phyloP scores from a whole-genome alignment of 2,888 invertebrate genomes.

The Anodontia alba region DNA sequence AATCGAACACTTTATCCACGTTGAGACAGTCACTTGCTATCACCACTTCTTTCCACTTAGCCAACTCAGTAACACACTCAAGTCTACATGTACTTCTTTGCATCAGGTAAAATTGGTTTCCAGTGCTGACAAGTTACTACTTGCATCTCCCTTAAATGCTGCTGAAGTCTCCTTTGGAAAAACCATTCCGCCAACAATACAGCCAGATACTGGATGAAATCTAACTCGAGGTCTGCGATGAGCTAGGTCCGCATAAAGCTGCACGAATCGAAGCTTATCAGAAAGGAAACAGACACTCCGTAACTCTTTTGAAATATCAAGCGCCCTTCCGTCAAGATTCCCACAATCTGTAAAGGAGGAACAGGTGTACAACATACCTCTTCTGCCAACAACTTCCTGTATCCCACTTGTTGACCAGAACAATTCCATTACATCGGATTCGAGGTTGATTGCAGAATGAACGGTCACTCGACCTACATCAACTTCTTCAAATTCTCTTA shows the following conservation, averaged over 20 bases:
- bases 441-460: constrained; percentile 41
- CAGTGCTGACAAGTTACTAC: constrained; percentile 34
- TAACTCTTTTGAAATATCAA: constrained; percentile 34
- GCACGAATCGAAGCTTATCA: constrained; percentile 45
- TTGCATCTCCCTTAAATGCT: constrained; percentile 38
- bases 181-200: constrained; percentile 33
- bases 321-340: constrained; percentile 37
- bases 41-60: constrained; percentile 9
- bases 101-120: constrained; percentile 29
- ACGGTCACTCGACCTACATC: constrained; percentile 27
- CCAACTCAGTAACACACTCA: constrained; percentile 30
- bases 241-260: constrained; percentile 49
- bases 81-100: constrained; percentile 36
- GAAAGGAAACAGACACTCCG: constrained; percentile 20
- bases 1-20: constrained; percentile 5
- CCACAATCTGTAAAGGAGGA: constrained; percentile 40
- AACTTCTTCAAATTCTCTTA: constrained; percentile 19
- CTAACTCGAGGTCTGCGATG: constrained; percentile 37
- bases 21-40: constrained; percentile 29
- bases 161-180: constrained; percentile 20
- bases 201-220: constrained; percentile 51
- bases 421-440: constrained; percentile 37
- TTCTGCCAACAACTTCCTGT: constrained; percentile 31
- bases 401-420: constrained; percentile 41
- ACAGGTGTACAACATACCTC: constrained; percentile 39